Percentiles rank a stretch among this genome's conserved stretches.
Evolutionary conservation across 2,797 vertebrate genomes (phyloP).

Genomic region (Glossophaga mutica): DNA sequence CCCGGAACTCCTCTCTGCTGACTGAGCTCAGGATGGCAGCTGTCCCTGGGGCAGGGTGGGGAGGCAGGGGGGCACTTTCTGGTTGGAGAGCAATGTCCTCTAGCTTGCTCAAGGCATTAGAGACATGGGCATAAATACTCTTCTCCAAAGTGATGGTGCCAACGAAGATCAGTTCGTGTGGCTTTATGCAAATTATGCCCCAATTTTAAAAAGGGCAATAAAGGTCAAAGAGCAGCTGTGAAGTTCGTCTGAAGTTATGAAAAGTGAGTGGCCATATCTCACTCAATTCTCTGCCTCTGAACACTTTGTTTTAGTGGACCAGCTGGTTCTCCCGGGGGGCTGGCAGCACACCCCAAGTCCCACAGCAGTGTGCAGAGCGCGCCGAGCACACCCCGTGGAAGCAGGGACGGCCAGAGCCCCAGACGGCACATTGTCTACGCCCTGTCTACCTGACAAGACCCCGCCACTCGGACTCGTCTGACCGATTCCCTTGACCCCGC

Average conservation of each 20-base stretch:
- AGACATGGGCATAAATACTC: neutral
- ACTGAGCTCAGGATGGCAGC: neutral
- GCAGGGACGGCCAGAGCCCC: neutral
- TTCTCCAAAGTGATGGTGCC: neutral
- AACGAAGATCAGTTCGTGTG: neutral
- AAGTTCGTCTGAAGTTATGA: neutral
- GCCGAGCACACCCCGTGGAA: neutral
- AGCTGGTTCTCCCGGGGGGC: rapidly evolving
- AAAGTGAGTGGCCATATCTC: neutral
- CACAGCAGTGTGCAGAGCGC: neutral
- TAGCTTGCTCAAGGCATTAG: neutral
- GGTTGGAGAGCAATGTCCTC: neutral
- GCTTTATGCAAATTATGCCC: neutral
- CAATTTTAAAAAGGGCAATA: neutral
- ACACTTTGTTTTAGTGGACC: neutral
- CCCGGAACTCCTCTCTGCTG: neutral
- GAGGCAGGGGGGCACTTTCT: neutral
- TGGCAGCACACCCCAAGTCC: neutral
- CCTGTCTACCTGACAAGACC: conserved; percentile 79
- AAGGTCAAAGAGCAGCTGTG: neutral
- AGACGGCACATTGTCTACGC: conserved; percentile 54
- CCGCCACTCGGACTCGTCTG: conserved; percentile 75
- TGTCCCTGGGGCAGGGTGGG: neutral
- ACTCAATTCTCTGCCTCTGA: neutral
- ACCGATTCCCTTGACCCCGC: conserved; percentile 85